Evolutionary conservation across 2,113 vertebrate genomes (phyloP).

Genomic region (Salvator merianae): DNA sequence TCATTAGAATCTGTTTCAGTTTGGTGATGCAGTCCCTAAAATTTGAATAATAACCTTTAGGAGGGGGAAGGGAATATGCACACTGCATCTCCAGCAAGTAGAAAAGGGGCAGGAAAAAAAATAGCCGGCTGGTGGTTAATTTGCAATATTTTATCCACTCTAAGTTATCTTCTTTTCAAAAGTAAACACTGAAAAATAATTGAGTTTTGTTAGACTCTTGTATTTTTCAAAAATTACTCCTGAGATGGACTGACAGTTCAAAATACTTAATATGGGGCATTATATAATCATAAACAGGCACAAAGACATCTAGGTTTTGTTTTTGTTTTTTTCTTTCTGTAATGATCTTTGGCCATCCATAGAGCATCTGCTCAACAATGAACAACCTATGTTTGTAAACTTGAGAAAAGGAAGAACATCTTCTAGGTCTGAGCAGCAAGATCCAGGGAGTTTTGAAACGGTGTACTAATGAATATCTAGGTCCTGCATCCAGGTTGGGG

Average conservation of each 20-base stretch:
- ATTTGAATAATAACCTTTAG: background rate
- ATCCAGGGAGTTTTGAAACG: no score
- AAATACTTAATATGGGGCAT: background rate
- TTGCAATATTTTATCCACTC: background rate
- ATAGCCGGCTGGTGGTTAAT: background rate
- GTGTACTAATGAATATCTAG: no score
- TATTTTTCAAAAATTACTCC: background rate
- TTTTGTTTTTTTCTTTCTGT: background rate
- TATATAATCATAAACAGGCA: background rate
- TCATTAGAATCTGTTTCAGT: background rate
- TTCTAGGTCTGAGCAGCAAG: background rate
- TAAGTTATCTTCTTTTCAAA: background rate
- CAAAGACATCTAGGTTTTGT: background rate
- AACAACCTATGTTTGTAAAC: background rate
- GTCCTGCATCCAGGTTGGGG: no score
- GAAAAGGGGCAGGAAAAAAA: no score
- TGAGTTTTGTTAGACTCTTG: background rate
- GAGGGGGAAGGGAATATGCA: background rate
- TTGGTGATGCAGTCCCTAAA: background rate
- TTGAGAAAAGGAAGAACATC: background rate
- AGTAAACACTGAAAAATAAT: background rate
- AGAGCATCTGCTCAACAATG: background rate
- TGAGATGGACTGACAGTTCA: background rate
- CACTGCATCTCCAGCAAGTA: background rate
- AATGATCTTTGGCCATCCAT: background rate